Evolutionary conservation across 2,888 invertebrate genomes (phyloP).

Genomic region (Hirtodrosophila histrioides): DNA sequence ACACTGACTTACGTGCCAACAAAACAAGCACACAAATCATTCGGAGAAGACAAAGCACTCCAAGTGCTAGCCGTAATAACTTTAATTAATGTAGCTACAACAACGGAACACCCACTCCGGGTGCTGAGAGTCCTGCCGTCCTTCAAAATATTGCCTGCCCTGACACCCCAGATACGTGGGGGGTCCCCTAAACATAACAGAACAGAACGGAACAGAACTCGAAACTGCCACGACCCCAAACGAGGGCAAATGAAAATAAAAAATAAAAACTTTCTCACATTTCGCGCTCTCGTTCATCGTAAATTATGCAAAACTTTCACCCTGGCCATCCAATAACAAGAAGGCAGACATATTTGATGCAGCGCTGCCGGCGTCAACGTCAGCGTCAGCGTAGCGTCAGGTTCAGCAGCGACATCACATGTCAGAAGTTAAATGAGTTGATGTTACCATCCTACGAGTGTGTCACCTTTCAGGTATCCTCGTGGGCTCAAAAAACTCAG

Average conservation of each 20-base stretch:
- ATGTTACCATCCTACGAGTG: conserved; percentile 15
- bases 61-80: conserved; percentile 41
- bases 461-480: conserved; percentile 26
- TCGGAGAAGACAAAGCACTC: conserved; percentile 11
- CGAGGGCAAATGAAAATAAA: conserved; percentile 19
- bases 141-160: conserved; percentile 2
- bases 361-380: conserved; percentile 29
- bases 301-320: conserved; percentile 71
- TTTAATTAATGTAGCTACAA: conserved; percentile 45
- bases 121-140: conserved; percentile 10
- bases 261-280: conserved; percentile 52
- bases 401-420: conserved; percentile 42
- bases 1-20: conserved; percentile 25
- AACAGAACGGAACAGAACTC: neutral
- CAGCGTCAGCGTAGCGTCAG: neutral
- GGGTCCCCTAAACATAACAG: too few relatives aligned
- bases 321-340: conserved; percentile 49
- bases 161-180: neutral
- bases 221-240: conserved; percentile 24
- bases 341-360: conserved; percentile 46
- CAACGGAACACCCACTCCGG: conserved; percentile 9
- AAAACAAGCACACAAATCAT: conserved; percentile 33
- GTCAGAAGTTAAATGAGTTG: conserved; percentile 65
- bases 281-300: conserved; percentile 52
- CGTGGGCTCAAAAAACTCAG: conserved; percentile 30